Base-by-base conservation (phyloP, 2,797 vertebrate species). In the Sebastes trivittatus region DNA sequence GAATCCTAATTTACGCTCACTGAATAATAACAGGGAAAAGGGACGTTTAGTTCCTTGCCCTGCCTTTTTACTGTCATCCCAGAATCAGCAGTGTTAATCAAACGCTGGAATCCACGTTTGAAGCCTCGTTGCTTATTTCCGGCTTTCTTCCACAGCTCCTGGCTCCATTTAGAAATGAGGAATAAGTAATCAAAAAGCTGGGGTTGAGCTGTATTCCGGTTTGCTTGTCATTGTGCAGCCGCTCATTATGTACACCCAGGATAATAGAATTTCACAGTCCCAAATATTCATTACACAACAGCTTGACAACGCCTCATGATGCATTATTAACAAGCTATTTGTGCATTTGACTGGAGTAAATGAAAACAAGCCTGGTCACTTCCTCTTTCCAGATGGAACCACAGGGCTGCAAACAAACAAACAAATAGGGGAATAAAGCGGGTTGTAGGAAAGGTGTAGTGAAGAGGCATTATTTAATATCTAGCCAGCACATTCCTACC, bases 101-200 rank as follows among this genome's bases (percentile, higher is more conserved):
- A 1, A 7, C 13, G 8, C 67, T 52, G 52, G 72, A 80, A 77
- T 34, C 55, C 46, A 70, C 1, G 54, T 83, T 85, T 85, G 81
- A 89, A 85, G 69, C 77, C 23, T 36, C 11, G 36, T 52, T 10
- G 29, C 13, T 42, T 69, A 14, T 74, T 80, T 84, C 69, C 0
- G 3, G 14, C n/a, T 55, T 38, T 5, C 9, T 62, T 29, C 0
- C 55, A 49, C 36, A 52, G 22, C 52, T 79, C 56, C 58, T 13
- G 32, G 18, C 29, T 87, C 80, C 77, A 90, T 89, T 81, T 85
- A 83, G 78, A 79, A 71, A 52, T 46, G 56, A 60, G 63, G 71
- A 70, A 61, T 71, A 56, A 72, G 9, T 65, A 38, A 70, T 71
- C 2, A 46, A 75, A 75, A 54, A 42, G 18, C 38, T 25, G 38